phyloP scores from a whole-genome alignment of 92 coral and sea anemone genomes.

The Porites divaricata region DNA sequence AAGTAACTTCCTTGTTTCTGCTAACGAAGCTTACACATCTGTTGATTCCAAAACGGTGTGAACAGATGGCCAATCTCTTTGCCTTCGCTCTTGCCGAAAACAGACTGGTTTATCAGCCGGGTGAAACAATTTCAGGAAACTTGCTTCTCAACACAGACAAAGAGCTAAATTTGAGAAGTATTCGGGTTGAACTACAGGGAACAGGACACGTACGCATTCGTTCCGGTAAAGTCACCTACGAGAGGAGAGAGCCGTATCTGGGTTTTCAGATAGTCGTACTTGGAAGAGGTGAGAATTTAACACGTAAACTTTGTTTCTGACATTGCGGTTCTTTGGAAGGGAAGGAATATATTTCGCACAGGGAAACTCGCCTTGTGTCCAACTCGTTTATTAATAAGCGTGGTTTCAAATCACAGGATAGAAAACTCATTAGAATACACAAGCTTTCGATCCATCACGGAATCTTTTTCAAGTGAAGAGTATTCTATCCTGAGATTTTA shows the following conservation, averaged over 20 bases:
- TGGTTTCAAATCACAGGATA: no score
- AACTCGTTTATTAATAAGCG: no score
- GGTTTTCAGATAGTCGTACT: conserved; percentile 15
- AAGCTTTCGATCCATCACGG: no score
- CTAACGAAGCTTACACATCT: neutral
- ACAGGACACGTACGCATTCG: conserved; percentile 37
- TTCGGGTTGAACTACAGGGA: conserved; percentile 38
- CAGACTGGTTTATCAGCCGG: conserved; percentile 41
- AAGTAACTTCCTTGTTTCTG: neutral
- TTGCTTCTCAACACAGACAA: conserved; percentile 41
- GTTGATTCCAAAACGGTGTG: neutral
- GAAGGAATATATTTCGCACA: no score
- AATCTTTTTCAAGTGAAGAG: no score
- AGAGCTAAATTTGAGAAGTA: conserved; percentile 19
- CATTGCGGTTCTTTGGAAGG: no score
- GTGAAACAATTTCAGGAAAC: conserved; percentile 36
- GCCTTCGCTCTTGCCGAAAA: conserved; percentile 34
- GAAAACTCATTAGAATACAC: no score
- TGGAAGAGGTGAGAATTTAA: conserved; percentile 31
- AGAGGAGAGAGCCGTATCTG: conserved; percentile 6
- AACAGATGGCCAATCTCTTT: conserved; percentile 28
- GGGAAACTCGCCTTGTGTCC: no score
- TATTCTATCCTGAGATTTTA: no score
- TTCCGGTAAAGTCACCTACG: conserved; percentile 41
- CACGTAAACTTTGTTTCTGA: no score